Conservation (phyloP, 2,888 invertebrate species). For the Platynereis dumerilii region DNA sequence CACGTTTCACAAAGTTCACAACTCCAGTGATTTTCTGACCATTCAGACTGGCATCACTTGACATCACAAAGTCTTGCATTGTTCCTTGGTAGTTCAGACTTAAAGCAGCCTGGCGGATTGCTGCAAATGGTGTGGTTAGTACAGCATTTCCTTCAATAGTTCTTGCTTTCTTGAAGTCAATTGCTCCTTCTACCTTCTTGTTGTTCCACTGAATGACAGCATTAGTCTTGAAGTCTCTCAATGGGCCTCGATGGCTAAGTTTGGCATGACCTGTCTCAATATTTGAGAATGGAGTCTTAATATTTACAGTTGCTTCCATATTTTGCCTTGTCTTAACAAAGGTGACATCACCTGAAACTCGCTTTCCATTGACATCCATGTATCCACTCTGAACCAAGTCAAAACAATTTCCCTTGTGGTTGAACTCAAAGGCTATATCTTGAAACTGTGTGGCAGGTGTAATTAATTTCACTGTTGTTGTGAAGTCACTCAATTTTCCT, state of each 20-base stretch:
- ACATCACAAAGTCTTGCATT: not conserved
- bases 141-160: slow-evolving; percentile 1
- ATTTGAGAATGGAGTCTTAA: slow-evolving; percentile 24
- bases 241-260: slow-evolving; percentile 13
- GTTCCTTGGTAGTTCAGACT: not conserved
- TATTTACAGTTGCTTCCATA: not conserved
- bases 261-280: slow-evolving; percentile 5
- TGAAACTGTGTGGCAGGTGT: slow-evolving; percentile 9
- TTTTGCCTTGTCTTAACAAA: slow-evolving; percentile 3
- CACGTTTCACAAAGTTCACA: not conserved
- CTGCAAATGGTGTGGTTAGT: not conserved
- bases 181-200: not conserved
- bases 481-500: not conserved
- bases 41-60: not conserved
- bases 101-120: not conserved
- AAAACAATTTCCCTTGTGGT: slow-evolving; percentile 27
- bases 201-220: not conserved
- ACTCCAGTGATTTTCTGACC: not conserved
- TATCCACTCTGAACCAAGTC: slow-evolving; percentile 22
- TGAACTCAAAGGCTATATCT: slow-evolving; percentile 9
- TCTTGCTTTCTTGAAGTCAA: not conserved
- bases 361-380: not conserved
- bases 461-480: slow-evolving; percentile 12
- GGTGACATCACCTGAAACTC: slow-evolving; percentile 8
- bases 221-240: not conserved